phyloP scores from a whole-genome alignment of 2,888 invertebrate genomes.

The Muscina levida region DNA sequence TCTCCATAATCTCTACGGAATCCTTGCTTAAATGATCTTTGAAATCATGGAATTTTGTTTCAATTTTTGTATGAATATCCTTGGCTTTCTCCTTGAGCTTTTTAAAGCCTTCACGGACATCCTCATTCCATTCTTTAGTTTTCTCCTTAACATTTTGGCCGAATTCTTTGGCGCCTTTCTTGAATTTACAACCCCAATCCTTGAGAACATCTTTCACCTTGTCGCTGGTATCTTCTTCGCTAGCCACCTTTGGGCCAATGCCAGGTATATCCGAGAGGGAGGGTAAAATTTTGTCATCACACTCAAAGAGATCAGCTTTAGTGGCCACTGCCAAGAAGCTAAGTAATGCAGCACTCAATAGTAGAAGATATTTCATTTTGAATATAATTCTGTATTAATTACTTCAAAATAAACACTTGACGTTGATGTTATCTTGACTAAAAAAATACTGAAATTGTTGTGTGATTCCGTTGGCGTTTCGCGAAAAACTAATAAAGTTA shows the following conservation, averaged over 20 bases:
- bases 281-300: conserved; percentile 71
- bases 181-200: conserved; percentile 75
- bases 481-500: conserved; percentile 64
- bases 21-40: conserved; percentile 74
- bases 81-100: conserved; percentile 75
- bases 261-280: conserved; percentile 67
- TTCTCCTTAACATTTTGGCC: conserved; percentile 70
- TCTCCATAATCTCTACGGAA: conserved; percentile 70
- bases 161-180: conserved; percentile 72
- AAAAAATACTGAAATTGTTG: conserved; percentile 1
- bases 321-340: conserved; percentile 61
- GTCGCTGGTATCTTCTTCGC: conserved; percentile 60
- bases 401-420: conserved; percentile 17
- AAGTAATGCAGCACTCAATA: conserved; percentile 62
- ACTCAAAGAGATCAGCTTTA: conserved; percentile 73
- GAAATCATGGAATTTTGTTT: conserved; percentile 73
- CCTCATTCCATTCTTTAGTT: conserved; percentile 74
- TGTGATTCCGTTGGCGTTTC: conserved; percentile 56
- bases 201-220: conserved; percentile 75
- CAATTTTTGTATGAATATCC: conserved; percentile 73
- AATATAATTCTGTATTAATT: conserved; percentile 15
- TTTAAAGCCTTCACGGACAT: conserved; percentile 74
- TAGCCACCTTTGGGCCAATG: conserved; percentile 68
- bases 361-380: conserved; percentile 66
- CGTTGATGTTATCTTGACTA: not conserved